Evolutionary conservation across 2,113 vertebrate species (phyloP).

Genomic region (Panthera tigris): DNA sequence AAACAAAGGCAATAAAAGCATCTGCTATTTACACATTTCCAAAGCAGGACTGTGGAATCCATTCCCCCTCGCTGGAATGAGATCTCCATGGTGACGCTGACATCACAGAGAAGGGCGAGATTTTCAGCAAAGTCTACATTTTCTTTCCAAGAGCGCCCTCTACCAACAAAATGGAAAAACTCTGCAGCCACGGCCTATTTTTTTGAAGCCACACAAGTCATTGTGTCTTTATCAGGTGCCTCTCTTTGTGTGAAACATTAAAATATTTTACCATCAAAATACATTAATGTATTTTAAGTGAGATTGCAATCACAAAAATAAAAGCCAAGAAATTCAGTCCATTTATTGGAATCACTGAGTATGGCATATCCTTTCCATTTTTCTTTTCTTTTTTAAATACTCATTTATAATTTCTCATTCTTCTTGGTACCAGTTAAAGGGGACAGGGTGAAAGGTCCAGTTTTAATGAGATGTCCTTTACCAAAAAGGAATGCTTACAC

Average conservation of each 20-base stretch:
- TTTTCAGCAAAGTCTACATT: constrained; percentile 71
- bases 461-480: not conserved
- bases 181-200: rapidly evolving
- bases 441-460: not conserved
- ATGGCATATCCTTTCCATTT: not conserved
- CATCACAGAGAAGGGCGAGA: constrained; percentile 72
- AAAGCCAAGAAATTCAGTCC: not conserved
- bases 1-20: constrained; percentile 78
- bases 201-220: not conserved
- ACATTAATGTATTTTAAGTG: not conserved
- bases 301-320: not conserved
- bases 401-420: not conserved
- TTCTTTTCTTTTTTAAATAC: not conserved
- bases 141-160: constrained; percentile 83
- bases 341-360: not conserved
- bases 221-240: not conserved
- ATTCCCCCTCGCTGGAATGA: constrained; percentile 69
- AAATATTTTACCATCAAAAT: not conserved
- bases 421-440: not conserved
- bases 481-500: not conserved
- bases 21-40: constrained; percentile 79
- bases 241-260: not conserved
- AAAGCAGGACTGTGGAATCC: constrained; percentile 45
- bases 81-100: constrained; percentile 86
- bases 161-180: constrained; percentile 71